Percentiles rank a stretch among this genome's conserved stretches.
phyloP scores from a whole-genome alignment of 1,140 invertebrate genomes.

The Agrypnia vestita region DNA sequence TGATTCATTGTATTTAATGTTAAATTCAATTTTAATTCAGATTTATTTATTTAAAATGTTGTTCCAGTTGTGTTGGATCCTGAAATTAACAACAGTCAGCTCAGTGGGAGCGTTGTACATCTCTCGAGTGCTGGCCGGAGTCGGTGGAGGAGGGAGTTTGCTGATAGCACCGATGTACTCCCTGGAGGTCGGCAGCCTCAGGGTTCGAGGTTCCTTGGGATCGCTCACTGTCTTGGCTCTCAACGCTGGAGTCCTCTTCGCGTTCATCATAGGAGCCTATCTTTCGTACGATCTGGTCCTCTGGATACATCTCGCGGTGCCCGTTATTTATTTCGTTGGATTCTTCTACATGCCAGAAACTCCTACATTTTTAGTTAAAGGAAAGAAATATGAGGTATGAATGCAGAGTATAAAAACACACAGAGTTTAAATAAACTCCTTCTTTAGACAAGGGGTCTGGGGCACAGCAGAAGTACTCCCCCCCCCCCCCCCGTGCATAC shows the following conservation, averaged over 20 bases:
- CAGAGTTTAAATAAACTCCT: no score
- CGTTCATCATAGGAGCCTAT: constrained; percentile 74
- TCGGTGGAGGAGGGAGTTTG: constrained; percentile 70
- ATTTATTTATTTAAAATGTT: no score
- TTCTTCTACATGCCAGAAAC: constrained; percentile 73
- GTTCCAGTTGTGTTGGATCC: constrained; percentile 64
- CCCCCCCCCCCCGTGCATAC: no score
- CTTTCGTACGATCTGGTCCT: constrained; percentile 66
- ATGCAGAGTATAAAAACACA: no score
- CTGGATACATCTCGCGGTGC: constrained; percentile 45
- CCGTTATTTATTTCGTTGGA: constrained; percentile 69
- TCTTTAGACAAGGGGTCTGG: no score
- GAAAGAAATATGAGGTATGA: constrained; percentile 46
- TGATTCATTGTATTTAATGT: no score
- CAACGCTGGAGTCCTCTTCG: constrained; percentile 74
- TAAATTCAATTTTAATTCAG: no score
- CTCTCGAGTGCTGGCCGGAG: constrained; percentile 67
- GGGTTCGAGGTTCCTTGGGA: constrained; percentile 74
- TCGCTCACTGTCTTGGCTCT: constrained; percentile 72
- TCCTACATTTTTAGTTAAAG: constrained; percentile 67
- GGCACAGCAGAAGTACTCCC: no score
- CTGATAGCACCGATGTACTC: constrained; percentile 75
- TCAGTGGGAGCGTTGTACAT: constrained; percentile 63
- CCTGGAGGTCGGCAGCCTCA: constrained; percentile 74
- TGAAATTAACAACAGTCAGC: constrained; percentile 65